Percentiles rank a stretch among this genome's conserved stretches.
These are phyloP conservation scores for Elegia similella DNA, from an alignment of 2,888 invertebrate genomes.

Conservation along the genomic window DNA sequence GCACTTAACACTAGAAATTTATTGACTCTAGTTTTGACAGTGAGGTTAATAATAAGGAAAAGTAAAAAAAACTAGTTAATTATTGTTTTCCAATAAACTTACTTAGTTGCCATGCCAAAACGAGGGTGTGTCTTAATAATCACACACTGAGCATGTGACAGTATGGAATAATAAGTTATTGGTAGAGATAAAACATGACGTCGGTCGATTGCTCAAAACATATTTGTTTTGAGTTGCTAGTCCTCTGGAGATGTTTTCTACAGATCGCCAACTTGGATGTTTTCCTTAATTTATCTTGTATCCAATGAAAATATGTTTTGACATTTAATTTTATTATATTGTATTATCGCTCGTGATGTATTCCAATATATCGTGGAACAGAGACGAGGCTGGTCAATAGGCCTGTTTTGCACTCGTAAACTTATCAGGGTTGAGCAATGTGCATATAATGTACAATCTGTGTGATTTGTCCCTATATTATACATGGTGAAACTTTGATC, in stretches of 20 bases:
- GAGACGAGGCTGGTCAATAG: conserved; percentile 19
- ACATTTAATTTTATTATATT: conserved; percentile 55
- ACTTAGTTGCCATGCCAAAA: conserved; percentile 57
- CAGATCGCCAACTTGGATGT: conserved; percentile 44
- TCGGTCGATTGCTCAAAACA: conserved; percentile 67
- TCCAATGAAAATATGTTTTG: conserved; percentile 74
- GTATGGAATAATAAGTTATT: conserved; percentile 28
- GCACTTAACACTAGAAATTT: too few species aligned
- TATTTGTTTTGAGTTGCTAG: conserved; percentile 64
- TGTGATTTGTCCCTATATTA: too few species aligned
- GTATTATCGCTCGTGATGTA: conserved; percentile 42
- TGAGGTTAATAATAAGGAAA: too few species aligned
- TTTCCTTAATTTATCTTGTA: conserved; percentile 76
- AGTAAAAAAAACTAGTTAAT: too few species aligned
- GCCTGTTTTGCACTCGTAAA: conserved; percentile 1
- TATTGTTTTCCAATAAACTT: too few species aligned
- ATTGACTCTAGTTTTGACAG: too few species aligned
- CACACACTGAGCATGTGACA: conserved; percentile 48
- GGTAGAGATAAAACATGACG: conserved; percentile 55
- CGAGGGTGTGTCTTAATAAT: conserved; percentile 76
- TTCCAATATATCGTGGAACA: conserved; percentile 22
- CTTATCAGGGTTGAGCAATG: conserved; percentile 4
- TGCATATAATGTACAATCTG: too few species aligned
- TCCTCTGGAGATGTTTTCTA: conserved; percentile 66
- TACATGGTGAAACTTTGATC: too few species aligned